Conservation (phyloP, 2,113 vertebrate genomes). For the Lagopus muta region DNA sequence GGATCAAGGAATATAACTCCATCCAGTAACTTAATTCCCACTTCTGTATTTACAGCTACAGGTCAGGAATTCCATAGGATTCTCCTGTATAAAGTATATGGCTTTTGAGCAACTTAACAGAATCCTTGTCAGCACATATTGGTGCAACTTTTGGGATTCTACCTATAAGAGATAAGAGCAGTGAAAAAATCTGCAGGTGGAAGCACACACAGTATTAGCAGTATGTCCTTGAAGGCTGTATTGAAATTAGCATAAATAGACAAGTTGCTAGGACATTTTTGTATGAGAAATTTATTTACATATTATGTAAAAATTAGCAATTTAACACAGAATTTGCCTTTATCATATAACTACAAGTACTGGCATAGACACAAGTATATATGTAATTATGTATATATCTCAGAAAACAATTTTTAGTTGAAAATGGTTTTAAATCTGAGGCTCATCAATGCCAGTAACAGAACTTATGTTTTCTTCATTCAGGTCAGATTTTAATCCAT, state of each 20-base stretch:
- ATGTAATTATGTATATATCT: accelerated
- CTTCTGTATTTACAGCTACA: neutral
- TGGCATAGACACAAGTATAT: neutral
- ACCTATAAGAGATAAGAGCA: neutral
- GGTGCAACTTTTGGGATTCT: neutral
- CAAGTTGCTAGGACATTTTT: neutral
- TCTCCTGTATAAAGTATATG: neutral
- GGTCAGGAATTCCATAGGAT: neutral
- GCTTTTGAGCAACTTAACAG: neutral
- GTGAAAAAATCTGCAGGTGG: accelerated
- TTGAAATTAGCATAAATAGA: neutral
- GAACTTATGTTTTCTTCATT: neutral
- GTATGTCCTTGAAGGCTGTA: neutral
- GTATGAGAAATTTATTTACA: neutral
- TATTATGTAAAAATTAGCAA: neutral
- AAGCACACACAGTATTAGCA: neutral
- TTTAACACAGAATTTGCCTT: neutral
- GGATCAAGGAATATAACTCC: neutral
- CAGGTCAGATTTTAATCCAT: neutral
- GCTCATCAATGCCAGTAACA: neutral
- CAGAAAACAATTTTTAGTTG: neutral
- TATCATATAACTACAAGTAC: neutral
- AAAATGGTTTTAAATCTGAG: neutral
- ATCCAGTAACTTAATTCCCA: neutral
- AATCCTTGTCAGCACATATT: neutral